These are phyloP conservation scores for Hippolais icterina DNA, from an alignment of 2,113 vertebrate genomes.

Conservation along the genomic window DNA sequence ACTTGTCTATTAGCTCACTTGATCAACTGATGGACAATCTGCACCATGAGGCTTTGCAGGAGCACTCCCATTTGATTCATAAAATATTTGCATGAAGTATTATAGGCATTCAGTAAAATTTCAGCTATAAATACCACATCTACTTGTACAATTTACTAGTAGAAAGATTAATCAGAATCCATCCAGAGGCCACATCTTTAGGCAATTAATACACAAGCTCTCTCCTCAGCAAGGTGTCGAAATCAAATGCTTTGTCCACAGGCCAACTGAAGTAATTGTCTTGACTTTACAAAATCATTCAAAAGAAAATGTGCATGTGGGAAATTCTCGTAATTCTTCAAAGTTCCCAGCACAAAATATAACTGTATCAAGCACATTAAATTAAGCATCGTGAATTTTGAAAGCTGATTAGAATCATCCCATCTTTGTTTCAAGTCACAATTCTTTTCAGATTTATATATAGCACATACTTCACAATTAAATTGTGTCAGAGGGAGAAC, in stretches of 20 bases:
- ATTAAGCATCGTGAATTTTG: neutral
- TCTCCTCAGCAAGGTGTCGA: neutral
- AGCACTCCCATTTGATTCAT: neutral
- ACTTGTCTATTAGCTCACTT: neutral
- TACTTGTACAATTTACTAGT: neutral
- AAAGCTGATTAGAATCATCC: neutral
- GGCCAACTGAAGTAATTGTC: neutral
- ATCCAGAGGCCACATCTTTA: neutral
- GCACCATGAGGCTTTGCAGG: neutral
- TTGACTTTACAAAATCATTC: neutral
- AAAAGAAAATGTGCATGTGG: neutral
- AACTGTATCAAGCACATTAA: neutral
- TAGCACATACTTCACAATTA: neutral
- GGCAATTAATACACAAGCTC: neutral
- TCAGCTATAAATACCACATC: constrained; percentile 45
- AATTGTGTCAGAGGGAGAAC: neutral
- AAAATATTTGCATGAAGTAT: neutral
- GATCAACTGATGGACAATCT: neutral
- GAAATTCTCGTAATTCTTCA: neutral
- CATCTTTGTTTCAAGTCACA: neutral
- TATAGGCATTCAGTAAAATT: constrained; percentile 27
- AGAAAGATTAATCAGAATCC: neutral
- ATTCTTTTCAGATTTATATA: neutral
- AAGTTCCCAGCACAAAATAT: neutral
- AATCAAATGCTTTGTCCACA: neutral